Evolutionary conservation across 2,888 invertebrate species (phyloP), one percentile per base, ranked within the genome.

Genomic region (Aporophyla nigra): DNA sequence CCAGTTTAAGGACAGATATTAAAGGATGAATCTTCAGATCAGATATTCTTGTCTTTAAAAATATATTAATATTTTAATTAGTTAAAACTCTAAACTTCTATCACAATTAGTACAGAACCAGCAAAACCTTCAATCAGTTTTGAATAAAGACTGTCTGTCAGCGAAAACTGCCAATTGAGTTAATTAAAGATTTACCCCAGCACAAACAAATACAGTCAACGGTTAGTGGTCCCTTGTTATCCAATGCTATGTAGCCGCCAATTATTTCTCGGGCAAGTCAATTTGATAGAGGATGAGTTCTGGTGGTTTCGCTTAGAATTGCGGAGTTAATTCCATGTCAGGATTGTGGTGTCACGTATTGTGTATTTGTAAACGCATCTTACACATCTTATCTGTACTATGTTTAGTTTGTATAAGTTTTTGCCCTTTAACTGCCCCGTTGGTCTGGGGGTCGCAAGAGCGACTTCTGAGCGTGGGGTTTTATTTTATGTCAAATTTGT

Each of bases 131-230:
- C 14, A 43, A 72, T 49, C 16, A 14, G 12, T 62, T 24, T 54
- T 24, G 19, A n/a, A 53, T 27, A 70, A 46, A 70, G 19, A 21
- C n/a, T 33, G 12, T 74, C 10, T 40, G 14, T 56, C 54, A 69
- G 27, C 7, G 73, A 40, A 80, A 73, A 71, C 49, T 46, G 71
- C 70, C 74, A 76, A 76, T 81, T 69, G 21, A 77, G 46, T 73
- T 75, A 85, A 87, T 85, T 63, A 79, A 83, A 71, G 72, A 74
- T 69, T 72, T 61, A 69, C 10, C 43, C 21, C n/a, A 12, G 49
- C n/a, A 53, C 68, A 77, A 70, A 69, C 66, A 84, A 80, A 40
- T 43, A 68, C 33, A 74, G 54, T 53, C 12, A 33, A 43, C 54
- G 10, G 74, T 83, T 68, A 53, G 54, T 43, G 53, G 59, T 62